Evolutionary conservation across 2,797 vertebrate genomes (phyloP).

Genomic region (Cuculus canorus): DNA sequence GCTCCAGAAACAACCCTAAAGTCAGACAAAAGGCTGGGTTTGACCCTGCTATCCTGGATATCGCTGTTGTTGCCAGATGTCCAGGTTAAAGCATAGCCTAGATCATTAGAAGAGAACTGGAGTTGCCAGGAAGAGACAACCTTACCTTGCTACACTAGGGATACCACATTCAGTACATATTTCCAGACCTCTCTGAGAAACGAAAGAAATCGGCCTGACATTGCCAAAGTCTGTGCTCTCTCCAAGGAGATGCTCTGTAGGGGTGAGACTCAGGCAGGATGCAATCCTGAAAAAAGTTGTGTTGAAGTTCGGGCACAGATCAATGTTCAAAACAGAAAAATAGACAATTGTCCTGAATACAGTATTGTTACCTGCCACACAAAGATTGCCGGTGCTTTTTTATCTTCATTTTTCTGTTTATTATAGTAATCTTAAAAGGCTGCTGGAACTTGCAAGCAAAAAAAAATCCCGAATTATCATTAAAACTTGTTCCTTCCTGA

Average conservation of each 20-base stretch:
- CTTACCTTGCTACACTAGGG: not conserved
- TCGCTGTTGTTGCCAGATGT: not conserved
- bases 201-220: not conserved
- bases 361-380: not conserved
- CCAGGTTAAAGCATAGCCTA: not conserved
- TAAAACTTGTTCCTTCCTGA: not conserved
- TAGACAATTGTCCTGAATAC: not conserved
- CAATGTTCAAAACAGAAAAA: not conserved
- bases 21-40: not conserved
- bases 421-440: not conserved
- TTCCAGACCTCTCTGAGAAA: not conserved
- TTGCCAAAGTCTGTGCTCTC: not conserved
- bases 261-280: not conserved
- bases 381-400: not conserved
- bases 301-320: not conserved
- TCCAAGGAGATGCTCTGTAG: not conserved
- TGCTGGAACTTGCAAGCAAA: not conserved
- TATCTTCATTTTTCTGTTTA: not conserved
- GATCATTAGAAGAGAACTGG: not conserved
- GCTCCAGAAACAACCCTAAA: not conserved
- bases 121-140: not conserved
- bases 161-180: rapidly evolving
- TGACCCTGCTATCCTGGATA: not conserved
- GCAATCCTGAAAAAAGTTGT: not conserved
- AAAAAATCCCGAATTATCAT: not conserved